Percentiles rank a stretch among this genome's conserved stretches.
Conservation (phyloP, 2,888 invertebrate genomes). For the Tenthredo mesomela region DNA sequence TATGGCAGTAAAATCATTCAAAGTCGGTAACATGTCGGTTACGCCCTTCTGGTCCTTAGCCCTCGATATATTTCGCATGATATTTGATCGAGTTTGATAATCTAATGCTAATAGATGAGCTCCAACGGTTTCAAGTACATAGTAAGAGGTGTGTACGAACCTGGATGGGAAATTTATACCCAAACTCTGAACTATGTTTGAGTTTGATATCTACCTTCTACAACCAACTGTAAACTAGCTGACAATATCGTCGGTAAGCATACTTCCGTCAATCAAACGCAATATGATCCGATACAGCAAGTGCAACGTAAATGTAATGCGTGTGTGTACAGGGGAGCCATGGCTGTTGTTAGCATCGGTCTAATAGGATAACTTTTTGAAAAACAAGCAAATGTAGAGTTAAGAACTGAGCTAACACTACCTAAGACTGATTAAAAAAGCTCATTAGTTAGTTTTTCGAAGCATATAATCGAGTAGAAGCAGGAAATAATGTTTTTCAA, state of each 20-base stretch:
- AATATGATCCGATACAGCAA: conserved; percentile 17
- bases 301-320: neutral
- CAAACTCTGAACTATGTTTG: conserved; percentile 6
- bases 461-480: neutral
- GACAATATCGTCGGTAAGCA: conserved; percentile 15
- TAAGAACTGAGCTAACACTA: neutral
- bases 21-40: too few species aligned
- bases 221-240: conserved; percentile 17
- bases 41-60: too few species aligned
- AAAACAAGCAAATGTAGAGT: neutral
- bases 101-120: neutral
- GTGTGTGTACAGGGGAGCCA: neutral
- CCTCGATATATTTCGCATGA: neutral
- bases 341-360: neutral
- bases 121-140: neutral
- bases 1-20: too few species aligned
- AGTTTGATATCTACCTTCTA: neutral
- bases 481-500: too few species aligned
- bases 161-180: neutral
- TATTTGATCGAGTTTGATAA: neutral
- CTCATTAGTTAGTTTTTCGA: neutral
- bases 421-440: neutral
- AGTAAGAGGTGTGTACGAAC: neutral
- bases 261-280: conserved; percentile 19
- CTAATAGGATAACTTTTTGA: neutral